Conservation (phyloP, 2,797 vertebrate genomes). For the Poecilia gillii region DNA sequence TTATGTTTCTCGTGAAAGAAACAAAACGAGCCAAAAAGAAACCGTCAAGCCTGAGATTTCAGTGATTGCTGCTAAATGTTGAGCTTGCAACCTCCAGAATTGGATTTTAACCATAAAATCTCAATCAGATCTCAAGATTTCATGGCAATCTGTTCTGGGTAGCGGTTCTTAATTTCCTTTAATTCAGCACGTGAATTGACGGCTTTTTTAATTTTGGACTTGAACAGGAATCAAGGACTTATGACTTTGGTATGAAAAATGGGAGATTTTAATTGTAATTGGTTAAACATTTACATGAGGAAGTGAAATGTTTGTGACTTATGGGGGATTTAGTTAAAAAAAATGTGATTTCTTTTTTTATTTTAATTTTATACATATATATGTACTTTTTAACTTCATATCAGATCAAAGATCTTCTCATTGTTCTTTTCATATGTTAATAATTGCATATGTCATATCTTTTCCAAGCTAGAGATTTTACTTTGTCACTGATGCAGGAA, state of each 20-base stretch:
- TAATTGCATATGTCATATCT: neutral
- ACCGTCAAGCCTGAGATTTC: conserved; percentile 37
- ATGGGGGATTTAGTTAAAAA: no score
- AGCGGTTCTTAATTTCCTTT: conserved; percentile 30
- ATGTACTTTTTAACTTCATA: neutral
- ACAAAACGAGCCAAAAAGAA: neutral
- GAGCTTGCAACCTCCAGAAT: conserved; percentile 34
- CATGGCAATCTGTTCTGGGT: conserved; percentile 10
- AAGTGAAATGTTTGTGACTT: no score
- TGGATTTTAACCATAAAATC: conserved; percentile 19
- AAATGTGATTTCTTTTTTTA: neutral
- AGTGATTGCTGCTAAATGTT: conserved; percentile 34
- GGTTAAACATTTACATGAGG: neutral
- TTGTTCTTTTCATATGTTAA: neutral
- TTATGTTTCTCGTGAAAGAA: conserved; percentile 22
- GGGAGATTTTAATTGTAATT: neutral
- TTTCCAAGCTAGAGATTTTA: neutral
- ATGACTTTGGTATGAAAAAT: neutral
- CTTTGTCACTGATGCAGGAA: neutral
- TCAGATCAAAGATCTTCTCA: neutral
- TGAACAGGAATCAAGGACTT: neutral
- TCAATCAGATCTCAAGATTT: conserved; percentile 14
- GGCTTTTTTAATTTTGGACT: conserved; percentile 15
- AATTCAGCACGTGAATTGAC: conserved; percentile 13
- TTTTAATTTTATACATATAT: neutral